A percentile compares a stretch with the other conserved stretches of the same genome.
Evolutionary conservation across 2,113 vertebrate species (phyloP).

Genomic region (Erythrocercus mccallii): DNA sequence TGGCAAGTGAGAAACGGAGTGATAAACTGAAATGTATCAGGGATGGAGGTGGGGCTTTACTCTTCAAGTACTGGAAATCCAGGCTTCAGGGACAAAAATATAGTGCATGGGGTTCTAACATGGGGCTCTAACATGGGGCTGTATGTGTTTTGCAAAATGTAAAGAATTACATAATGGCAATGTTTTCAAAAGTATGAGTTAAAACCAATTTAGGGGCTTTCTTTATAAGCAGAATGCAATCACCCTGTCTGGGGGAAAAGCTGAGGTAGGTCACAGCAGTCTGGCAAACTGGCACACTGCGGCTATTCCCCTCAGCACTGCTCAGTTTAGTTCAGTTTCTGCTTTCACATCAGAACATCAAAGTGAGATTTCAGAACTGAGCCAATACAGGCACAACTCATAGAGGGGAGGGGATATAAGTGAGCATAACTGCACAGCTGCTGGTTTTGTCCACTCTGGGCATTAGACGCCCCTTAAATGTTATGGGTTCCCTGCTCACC

Average conservation of each 20-base stretch:
- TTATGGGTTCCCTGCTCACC: not conserved
- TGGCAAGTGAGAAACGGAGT: not conserved
- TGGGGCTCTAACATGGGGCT: not conserved
- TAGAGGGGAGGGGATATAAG: fast-evolving
- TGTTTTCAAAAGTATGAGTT: not conserved
- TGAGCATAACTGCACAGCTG: too few species aligned
- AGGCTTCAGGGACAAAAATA: not conserved
- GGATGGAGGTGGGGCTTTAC: not conserved
- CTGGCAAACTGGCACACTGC: not conserved
- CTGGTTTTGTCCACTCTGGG: not conserved
- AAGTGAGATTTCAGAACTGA: not conserved
- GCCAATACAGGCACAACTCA: not conserved
- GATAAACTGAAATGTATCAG: not conserved
- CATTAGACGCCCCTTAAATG: fast-evolving
- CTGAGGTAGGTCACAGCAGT: not conserved
- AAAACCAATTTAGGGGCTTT: not conserved
- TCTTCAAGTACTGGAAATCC: not conserved
- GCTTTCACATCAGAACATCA: not conserved
- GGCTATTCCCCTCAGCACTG: not conserved
- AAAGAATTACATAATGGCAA: not conserved
- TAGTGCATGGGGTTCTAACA: not conserved
- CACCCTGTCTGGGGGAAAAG: not conserved
- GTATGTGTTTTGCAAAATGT: not conserved
- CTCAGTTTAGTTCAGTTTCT: not conserved
- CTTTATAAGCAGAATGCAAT: not conserved